Evolutionary conservation across 2,888 invertebrate species (phyloP), one percentile per base, ranked within the genome.

Genomic region (Pilophorus perplexus): DNA sequence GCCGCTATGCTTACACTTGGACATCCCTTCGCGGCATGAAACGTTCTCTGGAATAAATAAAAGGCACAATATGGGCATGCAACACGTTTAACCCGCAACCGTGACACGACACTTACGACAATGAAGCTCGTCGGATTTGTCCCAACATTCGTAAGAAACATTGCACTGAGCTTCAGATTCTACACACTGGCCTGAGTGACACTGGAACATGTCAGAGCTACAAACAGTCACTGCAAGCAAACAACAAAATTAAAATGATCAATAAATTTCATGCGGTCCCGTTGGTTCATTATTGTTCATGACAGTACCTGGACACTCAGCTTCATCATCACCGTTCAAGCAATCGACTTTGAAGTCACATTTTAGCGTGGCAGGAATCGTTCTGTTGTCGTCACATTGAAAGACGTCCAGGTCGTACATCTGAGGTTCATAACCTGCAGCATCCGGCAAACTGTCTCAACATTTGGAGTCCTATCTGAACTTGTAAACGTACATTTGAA

Each of bases 81-180:
- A n/a, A n/a, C n/a, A n/a, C n/a, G n/a, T n/a, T n/a, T n/a, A n/a
- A n/a, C n/a, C 33, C 6, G 12, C 33, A 33, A 6, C 12, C 33
- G 12, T 33, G 12, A 33, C 12, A 12, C 33, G 33, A 12, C 33
- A 55, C 55, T 55, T 55, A 79, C 79, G 70, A 69, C 80, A 80
- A 52, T 74, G 68, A 2, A 73, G 71, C 72, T 80, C 80, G 68
- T 80, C 80, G n/a, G 77, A 77, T 46, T 76, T 76, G 70, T 80
- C 80, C 66, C 75, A 75, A 72, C 80, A 80, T 71, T 80, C 77
- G 59, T 74, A 73, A 27, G 71, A 68, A 52, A 75, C 75, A 72
- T 80, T 77, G 71, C 80, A 80, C 2, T 71, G 67, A 1, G 62
- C 66, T 3, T 67, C 48, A 8, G 22, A 25, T 8, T 69, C 67